Evolutionary conservation across 2,888 invertebrate species (phyloP).

Genomic region (Pomacea canaliculata): DNA sequence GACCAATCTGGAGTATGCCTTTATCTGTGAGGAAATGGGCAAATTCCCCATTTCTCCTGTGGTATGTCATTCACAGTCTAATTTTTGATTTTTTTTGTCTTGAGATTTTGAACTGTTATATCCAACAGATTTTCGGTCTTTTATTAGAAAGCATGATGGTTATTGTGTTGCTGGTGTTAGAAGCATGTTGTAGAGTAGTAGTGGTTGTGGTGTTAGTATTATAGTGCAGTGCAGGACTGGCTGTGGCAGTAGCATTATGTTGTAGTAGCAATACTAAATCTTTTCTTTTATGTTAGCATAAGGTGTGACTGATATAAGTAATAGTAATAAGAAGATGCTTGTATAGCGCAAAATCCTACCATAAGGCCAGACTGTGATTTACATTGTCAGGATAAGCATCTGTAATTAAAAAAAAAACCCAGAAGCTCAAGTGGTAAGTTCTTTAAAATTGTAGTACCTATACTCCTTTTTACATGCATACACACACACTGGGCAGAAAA

Average conservation of each 20-base stretch:
- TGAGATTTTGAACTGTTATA: not conserved
- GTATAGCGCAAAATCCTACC: not conserved
- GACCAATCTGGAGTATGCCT: constrained; percentile 71
- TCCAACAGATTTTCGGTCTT: not conserved
- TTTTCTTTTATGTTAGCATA: too few species aligned
- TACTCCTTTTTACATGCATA: too few species aligned
- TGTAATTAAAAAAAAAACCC: too few species aligned
- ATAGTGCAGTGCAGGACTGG: not conserved
- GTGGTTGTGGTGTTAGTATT: not conserved
- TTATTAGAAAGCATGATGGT: not conserved
- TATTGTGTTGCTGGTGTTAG: not conserved
- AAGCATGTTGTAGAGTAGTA: not conserved
- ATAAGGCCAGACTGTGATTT: too few species aligned
- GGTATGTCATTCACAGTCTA: constrained; percentile 44
- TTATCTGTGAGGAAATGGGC: constrained; percentile 71
- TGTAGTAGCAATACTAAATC: too few species aligned
- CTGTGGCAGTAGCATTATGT: not conserved
- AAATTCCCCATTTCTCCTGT: constrained; percentile 63
- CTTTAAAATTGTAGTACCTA: too few species aligned
- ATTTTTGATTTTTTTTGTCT: not conserved
- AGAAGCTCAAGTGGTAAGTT: too few species aligned
- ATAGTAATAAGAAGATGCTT: not conserved
- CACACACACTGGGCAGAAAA: too few species aligned
- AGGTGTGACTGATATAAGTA: not conserved
- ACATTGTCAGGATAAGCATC: too few species aligned